Percentiles rank a stretch among this genome's conserved stretches.
Conservation (phyloP, 30 jellyfish, hydroid and myxozoan species). For the Clytia hemisphaerica region DNA sequence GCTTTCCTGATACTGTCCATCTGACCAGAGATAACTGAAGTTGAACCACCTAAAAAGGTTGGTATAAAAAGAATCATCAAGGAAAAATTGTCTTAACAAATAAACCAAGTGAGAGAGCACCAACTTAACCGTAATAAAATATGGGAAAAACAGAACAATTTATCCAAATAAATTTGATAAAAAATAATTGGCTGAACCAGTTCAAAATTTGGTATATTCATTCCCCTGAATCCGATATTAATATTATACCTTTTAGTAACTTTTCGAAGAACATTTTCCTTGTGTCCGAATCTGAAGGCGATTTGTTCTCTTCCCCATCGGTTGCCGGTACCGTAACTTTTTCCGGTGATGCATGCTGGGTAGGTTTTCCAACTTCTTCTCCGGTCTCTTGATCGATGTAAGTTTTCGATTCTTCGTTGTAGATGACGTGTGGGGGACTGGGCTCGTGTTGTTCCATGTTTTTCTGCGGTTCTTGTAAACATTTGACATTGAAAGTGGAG, state of each 20-base stretch:
- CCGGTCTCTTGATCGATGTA: conserved; percentile 22
- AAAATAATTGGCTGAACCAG: no score
- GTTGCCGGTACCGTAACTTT: background rate
- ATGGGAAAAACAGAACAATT: no score
- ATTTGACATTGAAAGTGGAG: no score
- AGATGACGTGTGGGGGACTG: background rate
- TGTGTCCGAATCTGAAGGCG: background rate
- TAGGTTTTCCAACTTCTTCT: background rate
- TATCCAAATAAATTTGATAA: no score
- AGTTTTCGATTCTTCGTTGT: conserved; percentile 1
- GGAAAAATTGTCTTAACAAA: no score
- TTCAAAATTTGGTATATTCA: no score
- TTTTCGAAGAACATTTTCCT: conserved; percentile 6
- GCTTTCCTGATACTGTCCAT: conserved; percentile 13
- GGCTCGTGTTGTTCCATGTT: background rate
- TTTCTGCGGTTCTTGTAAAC: no score
- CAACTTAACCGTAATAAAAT: no score
- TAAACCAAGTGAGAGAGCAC: no score
- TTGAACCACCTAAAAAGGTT: no score
- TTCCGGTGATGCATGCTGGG: background rate
- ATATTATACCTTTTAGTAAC: background rate
- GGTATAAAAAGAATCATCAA: no score
- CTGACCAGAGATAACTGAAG: conserved; percentile 6
- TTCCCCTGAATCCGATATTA: no score
- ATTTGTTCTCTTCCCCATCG: background rate